phyloP scores from a whole-genome alignment of 1,140 invertebrate species.

The Eciton burchellii region DNA sequence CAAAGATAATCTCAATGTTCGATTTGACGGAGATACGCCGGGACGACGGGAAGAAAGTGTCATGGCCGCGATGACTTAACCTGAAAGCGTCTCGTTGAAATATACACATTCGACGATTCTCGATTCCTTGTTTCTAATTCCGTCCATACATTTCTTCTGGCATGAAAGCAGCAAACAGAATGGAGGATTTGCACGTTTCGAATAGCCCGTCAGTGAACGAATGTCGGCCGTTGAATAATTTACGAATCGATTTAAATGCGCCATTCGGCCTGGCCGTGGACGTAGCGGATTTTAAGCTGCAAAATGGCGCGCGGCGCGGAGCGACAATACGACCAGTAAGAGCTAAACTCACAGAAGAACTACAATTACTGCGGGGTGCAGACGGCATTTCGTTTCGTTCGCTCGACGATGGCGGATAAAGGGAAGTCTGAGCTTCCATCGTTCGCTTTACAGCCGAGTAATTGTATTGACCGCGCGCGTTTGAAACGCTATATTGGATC shows the following conservation, averaged over 20 bases:
- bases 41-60: not conserved
- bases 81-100: not conserved
- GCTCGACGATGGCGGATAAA: slow-evolving; percentile 29
- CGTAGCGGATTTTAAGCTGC: not conserved
- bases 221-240: not conserved
- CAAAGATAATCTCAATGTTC: not conserved
- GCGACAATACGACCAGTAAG: not conserved
- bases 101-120: not conserved
- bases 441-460: slow-evolving; percentile 48
- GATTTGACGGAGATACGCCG: not conserved
- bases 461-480: slow-evolving; percentile 43
- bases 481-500: slow-evolving; percentile 54
- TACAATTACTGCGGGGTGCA: not conserved
- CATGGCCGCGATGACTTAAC: not conserved
- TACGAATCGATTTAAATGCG: not conserved
- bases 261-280: no score
- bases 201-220: not conserved
- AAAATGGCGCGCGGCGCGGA: not conserved
- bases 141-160: not conserved
- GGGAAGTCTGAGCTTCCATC: slow-evolving; percentile 40
- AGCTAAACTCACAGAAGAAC: slow-evolving; percentile 13
- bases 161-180: not conserved
- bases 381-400: slow-evolving; percentile 24
- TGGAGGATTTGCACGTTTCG: not conserved
- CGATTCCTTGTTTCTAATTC: not conserved